These are phyloP conservation scores for Sisyra nigra DNA, from an alignment of 2,888 invertebrate genomes.

Conservation along the genomic window DNA sequence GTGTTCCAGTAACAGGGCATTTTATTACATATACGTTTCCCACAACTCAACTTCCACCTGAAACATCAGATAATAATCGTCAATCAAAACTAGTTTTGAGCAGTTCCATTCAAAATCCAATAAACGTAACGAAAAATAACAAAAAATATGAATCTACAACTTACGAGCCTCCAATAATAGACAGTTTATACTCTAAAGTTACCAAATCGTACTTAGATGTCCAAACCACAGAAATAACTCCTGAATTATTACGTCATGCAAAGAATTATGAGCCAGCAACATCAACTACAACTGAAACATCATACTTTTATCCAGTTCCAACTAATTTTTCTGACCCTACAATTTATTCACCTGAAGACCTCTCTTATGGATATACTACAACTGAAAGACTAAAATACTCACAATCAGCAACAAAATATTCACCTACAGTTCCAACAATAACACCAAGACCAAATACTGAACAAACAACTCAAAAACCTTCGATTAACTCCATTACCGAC, in stretches of 20 bases:
- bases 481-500: slow-evolving; percentile 4
- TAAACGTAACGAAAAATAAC: background rate
- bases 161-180: slow-evolving; percentile 2
- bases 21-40: slow-evolving; percentile 7
- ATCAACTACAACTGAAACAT: slow-evolving; percentile 9
- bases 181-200: slow-evolving; percentile 5
- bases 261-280: slow-evolving; percentile 11
- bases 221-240: slow-evolving; percentile 12
- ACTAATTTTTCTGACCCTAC: slow-evolving; percentile 15
- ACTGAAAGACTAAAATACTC: slow-evolving; percentile 7
- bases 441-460: slow-evolving; percentile 11
- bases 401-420: slow-evolving; percentile 14
- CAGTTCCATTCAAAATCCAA: background rate
- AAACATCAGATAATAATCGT: slow-evolving; percentile 3
- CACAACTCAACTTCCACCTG: slow-evolving; percentile 1
- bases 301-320: slow-evolving; percentile 1
- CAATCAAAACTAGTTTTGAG: background rate
- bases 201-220: background rate
- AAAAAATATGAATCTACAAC: background rate
- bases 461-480: slow-evolving; percentile 3
- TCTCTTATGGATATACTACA: slow-evolving; percentile 8
- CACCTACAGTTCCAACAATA: slow-evolving; percentile 20
- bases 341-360: slow-evolving; percentile 15
- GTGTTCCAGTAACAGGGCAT: background rate
- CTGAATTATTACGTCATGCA: slow-evolving; percentile 11